phyloP scores from a whole-genome alignment of 2,797 vertebrate species.

The Rhinogobio ventralis region DNA sequence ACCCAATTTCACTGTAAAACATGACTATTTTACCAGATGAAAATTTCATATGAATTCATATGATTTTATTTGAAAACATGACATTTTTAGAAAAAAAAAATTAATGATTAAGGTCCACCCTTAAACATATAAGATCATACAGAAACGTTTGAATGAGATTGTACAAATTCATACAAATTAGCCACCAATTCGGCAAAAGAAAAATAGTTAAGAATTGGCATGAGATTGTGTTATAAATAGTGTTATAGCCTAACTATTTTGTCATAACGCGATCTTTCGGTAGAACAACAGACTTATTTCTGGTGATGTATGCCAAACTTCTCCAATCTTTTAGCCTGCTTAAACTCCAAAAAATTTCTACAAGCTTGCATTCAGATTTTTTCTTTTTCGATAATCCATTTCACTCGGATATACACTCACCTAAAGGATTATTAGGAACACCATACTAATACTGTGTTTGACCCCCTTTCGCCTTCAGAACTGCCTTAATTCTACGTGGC shows the following conservation, averaged over 20 bases:
- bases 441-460: too few species aligned
- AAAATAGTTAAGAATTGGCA: not conserved
- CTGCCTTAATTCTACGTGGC: too few species aligned
- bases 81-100: too few species aligned
- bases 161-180: not conserved
- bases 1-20: not conserved
- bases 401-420: slow-evolving; percentile 1
- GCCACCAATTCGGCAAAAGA: not conserved
- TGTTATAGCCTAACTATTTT: too few species aligned
- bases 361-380: not conserved
- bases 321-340: not conserved
- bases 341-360: not conserved
- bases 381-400: not conserved
- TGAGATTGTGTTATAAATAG: not conserved
- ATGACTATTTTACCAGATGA: not conserved
- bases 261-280: not conserved
- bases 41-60: not conserved
- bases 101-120: not conserved
- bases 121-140: not conserved
- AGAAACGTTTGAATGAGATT: not conserved
- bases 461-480: too few species aligned
- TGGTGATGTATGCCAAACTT: not conserved
- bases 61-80: not conserved
- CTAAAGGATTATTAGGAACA: too few species aligned
- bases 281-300: not conserved